A percentile compares a stretch with the other conserved stretches of the same genome.
These are phyloP conservation scores for Lissocephala sabroskyi DNA, from an alignment of 2,888 invertebrate genomes.

Conservation along the genomic window DNA sequence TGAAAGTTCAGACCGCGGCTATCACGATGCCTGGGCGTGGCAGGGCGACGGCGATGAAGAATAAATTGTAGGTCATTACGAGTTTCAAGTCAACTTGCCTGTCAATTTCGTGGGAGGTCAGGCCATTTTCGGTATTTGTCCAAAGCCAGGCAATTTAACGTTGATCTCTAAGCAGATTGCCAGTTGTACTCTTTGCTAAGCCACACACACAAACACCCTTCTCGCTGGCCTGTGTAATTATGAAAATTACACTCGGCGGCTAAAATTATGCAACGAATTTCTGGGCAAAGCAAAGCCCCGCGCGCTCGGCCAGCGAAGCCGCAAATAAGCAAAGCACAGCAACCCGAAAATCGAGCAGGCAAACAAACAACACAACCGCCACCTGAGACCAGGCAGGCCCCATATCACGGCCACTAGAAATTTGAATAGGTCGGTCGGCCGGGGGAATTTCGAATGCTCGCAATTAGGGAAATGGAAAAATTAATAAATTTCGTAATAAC, in stretches of 20 bases:
- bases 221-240: neutral
- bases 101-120: too few species aligned
- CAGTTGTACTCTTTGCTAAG: too few species aligned
- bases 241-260: too few species aligned
- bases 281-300: too few species aligned
- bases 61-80: constrained; percentile 57
- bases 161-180: neutral
- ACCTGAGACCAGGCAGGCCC: neutral
- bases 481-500: constrained; percentile 36
- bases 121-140: too few species aligned
- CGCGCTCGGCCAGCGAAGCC: too few species aligned
- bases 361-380: neutral
- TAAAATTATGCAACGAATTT: too few species aligned
- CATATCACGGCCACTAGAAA: constrained; percentile 21
- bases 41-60: constrained; percentile 21
- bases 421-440: too few species aligned
- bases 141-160: too few species aligned
- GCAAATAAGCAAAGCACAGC: neutral
- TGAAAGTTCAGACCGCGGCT: too few species aligned
- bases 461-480: constrained; percentile 38
- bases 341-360: neutral
- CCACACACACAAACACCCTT: too few species aligned
- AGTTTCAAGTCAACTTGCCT: constrained; percentile 37
- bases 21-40: constrained; percentile 20
- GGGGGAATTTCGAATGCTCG: constrained; percentile 19